Evolutionary conservation across 2,888 invertebrate genomes (phyloP), one percentile per base, ranked within the genome.

Genomic region (Marronus borbonicus): DNA sequence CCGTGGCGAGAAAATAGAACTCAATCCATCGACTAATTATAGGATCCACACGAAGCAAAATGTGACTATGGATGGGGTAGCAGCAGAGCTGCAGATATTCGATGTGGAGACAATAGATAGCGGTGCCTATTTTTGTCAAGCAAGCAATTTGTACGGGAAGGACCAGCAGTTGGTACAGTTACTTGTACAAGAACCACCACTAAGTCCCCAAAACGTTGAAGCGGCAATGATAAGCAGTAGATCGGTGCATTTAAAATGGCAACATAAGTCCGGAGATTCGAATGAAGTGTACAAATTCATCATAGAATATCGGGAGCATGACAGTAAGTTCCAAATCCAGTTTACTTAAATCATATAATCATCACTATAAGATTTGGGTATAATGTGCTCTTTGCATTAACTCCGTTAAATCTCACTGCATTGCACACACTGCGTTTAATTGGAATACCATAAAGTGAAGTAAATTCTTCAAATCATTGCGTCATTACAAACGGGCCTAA

Each of bases 41-140:
- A 91, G 93, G 90, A 83, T 84, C 3, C 83, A 83, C 44, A 80
- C 92, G 10, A 93, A 93, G 84, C 93, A 93, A 86, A 93, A 94
- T 84, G 91, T 92, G 36, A 93, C 93, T 1, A 92, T 92, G 0
- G 93, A 93, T 78, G 93, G 94, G 8, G 92, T 93, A 28, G 90
- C 93, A 17, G 94, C 94, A 0, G 93, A 93, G 84, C 86, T 95
- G 81, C 93, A 93, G 87, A 92, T 95, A 76, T 91, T 91, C 28
- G 92, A 92, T 20, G 92, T 93, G 1, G 93, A 93, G 84, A 91
- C 94, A 55, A 89, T 90, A 14, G 95, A 95, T 84, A 93, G 93
- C 82, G 95, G 95, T 0, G 92, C 94, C 1, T 95, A 95, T 86
- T 94, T 94, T 83, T 95, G 95, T 84, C 93, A 93, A 83, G 95